Base-by-base conservation (phyloP, 2,888 invertebrate genomes). In the Drosophila paranaensis region DNA sequence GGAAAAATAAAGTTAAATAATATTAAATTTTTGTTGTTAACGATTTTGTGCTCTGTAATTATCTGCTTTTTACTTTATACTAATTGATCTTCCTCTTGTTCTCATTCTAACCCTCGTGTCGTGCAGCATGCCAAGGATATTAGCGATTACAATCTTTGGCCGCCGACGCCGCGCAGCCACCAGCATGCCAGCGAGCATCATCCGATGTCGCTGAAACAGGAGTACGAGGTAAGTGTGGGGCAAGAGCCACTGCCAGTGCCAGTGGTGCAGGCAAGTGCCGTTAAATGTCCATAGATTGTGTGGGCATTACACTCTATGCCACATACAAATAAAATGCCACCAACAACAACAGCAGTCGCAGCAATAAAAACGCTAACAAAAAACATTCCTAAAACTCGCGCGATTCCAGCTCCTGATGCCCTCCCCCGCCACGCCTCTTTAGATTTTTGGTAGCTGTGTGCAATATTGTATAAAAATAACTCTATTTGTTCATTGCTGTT, bases 181-280 rank as follows among this genome's bases (percentile, higher is more conserved):
- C 84, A 85, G 70, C 84, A 90, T 87, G 84, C 84, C 74, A 85
- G 90, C 78, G 84, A 85, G 61, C 84, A 85, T 71, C 84, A 85
- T 63, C 90, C 84, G 82, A 92, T 93, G 93, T 90, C 92, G 66
- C 91, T 92, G 90, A 93, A 93, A 73, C 93, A 93, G 90, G 93
- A 92, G 86, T 93, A 93, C 82, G 93, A 93, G 92, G 93, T 92
- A 83, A 64, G 73, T 74, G 72, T 25, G 39, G 25, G 51, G 45
- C 64, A 55, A 60, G 58, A n/a, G n/a, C n/a, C n/a, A n/a, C n/a
- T 20, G 53, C 20, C 20, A 20, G 27, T 55, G 45, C 64, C 58
- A 65, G 57, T 42, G 55, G 55, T 42, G 27, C 55, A 61, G 56
- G 54, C 62, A 72, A 76, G 63, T 77, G 77, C 72, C 66, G 81